Evolutionary conservation across 2,888 invertebrate genomes (phyloP).

Genomic region (Catocala nupta): DNA sequence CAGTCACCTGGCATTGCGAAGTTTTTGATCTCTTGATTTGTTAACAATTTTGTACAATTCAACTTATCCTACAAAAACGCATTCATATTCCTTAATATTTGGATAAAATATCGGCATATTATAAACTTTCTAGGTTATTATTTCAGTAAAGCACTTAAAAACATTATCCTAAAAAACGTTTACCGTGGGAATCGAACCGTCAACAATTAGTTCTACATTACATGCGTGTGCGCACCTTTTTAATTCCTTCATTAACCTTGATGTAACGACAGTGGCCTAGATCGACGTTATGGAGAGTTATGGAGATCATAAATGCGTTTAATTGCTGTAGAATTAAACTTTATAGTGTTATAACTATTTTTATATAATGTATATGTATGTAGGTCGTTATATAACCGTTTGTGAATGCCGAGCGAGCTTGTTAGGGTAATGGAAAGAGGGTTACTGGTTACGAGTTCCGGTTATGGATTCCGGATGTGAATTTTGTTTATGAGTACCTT

Average conservation of each 20-base stretch:
- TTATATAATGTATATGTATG: neutral
- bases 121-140: no score
- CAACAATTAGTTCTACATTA: constrained; percentile 9
- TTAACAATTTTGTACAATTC: no score
- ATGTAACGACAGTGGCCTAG: constrained; percentile 22
- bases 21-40: no score
- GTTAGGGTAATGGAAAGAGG: no score
- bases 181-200: constrained; percentile 29
- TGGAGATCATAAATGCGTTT: constrained; percentile 31
- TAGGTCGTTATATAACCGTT: neutral
- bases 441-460: no score
- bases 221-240: constrained; percentile 31
- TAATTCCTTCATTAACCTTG: constrained; percentile 52
- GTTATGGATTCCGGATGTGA: no score
- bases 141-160: constrained; percentile 1
- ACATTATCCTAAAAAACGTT: constrained; percentile 13
- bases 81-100: no score
- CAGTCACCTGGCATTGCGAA: no score
- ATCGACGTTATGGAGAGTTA: constrained; percentile 34
- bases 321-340: constrained; percentile 36
- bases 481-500: no score
- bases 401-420: no score
- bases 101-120: no score
- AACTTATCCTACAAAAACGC: no score
- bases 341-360: constrained; percentile 17